Conservation (phyloP, 2,888 invertebrate species). For the Pterobdella sp. region DNA sequence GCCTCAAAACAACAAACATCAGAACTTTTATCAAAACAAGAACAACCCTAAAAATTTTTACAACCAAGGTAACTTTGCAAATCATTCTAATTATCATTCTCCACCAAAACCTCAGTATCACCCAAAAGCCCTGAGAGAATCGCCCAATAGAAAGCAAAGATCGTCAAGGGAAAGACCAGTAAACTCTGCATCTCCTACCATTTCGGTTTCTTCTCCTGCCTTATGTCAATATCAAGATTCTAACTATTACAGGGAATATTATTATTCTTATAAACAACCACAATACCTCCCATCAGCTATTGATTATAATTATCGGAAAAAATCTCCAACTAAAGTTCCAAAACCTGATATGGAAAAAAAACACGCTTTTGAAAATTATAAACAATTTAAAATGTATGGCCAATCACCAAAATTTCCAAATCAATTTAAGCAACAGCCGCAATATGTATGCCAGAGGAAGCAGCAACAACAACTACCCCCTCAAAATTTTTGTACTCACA, state of each 20-base stretch:
- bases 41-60: not conserved
- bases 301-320: not conserved
- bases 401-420: not conserved
- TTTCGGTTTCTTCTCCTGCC: no score
- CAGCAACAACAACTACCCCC: no score
- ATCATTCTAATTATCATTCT: no score
- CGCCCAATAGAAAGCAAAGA: no score
- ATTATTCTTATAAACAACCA: not conserved
- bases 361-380: not conserved
- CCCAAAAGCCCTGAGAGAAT: no score
- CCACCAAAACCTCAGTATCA: no score
- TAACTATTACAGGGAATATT: not conserved
- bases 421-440: not conserved
- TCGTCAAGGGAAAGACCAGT: no score
- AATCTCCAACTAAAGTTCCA: not conserved
- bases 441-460: no score
- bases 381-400: not conserved
- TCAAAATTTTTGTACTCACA: no score
- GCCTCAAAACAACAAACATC: not conserved
- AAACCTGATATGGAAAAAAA: no score
- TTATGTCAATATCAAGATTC: not conserved
- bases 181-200: no score
- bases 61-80: no score
- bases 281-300: not conserved
- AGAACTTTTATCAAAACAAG: not conserved